These are phyloP conservation scores for Phasia obesa DNA, from an alignment of 2,888 invertebrate species.

Conservation along the genomic window DNA sequence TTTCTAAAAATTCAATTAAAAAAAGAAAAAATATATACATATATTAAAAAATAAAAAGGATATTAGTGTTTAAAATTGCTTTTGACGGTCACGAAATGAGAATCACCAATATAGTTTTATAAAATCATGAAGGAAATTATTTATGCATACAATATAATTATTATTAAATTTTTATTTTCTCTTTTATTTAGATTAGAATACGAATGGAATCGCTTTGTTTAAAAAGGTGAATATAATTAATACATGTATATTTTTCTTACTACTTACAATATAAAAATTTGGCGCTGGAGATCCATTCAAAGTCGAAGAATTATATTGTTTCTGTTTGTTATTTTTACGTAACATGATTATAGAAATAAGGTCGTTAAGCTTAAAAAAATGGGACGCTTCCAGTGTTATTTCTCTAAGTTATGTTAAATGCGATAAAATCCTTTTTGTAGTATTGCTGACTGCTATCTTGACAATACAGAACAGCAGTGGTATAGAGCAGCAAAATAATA, in stretches of 20 bases:
- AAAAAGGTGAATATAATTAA: no score
- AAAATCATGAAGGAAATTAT: no score
- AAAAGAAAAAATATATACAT: no score
- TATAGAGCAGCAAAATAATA: background rate
- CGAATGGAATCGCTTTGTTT: background rate
- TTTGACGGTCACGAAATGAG: no score
- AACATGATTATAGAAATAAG: slow-evolving; percentile 47
- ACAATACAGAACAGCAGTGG: slow-evolving; percentile 3
- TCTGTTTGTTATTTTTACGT: background rate
- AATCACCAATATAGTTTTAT: no score
- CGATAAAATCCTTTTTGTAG: slow-evolving; percentile 7
- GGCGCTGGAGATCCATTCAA: background rate
- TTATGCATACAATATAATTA: no score
- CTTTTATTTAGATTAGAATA: background rate
- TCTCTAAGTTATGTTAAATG: slow-evolving; percentile 1
- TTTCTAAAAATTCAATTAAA: no score
- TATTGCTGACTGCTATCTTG: slow-evolving; percentile 19
- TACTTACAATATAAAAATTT: background rate
- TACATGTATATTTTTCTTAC: background rate
- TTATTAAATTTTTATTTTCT: background rate
- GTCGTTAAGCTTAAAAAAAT: slow-evolving; percentile 9
- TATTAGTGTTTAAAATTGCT: no score
- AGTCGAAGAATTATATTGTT: background rate
- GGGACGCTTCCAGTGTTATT: background rate
- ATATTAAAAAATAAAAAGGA: no score